Evolutionary conservation across 2,113 vertebrate species (phyloP), one percentile per base, ranked within the genome.

Genomic region (Benitochromis conjunctus): DNA sequence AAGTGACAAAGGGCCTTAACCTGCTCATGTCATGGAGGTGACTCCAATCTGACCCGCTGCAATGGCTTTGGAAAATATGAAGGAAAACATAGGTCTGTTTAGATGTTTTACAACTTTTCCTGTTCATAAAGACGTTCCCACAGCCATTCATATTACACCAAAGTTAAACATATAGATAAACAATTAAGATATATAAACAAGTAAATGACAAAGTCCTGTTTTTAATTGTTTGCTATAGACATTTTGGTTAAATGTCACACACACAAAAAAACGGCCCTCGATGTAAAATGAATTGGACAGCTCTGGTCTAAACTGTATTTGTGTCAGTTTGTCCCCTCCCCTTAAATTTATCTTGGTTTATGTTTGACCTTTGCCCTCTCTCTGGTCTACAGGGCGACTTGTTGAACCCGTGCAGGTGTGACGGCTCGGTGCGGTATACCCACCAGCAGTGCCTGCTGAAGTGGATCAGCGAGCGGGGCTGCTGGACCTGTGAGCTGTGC

Each of bases 401-500:
- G 92, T 85, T 99, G 96, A 98, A 98, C 90, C 98, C 98, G 34
- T 99, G 98, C 79, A 97, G 98, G 36, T 99, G 98, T 3, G 97
- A 99, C 31, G 98, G 98, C 57, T 98, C 98, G 0, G 98, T 99
- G 62, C 96, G 98, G 3, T 97, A 98, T 88, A 98, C 98, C 0
- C 98, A 99, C 92, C 98, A 99, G 91, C 96, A 97, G 71, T 99
- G 98, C 94, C 96, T 99, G 7, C 96, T 99, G 58, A 99, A 98
- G 90, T 99, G 98, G 98, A 99, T 99, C 95, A 99, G 98, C 36
- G 98, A 99, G 93, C 96, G 97, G 19, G 98, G 98, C 53, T 98
- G 97, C 62, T 99, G 98, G 98, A 98, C 97, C 89, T 99, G 98
- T 38, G 98, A 99, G 83, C 97, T 99, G 76, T 99, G 98, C 96